Percentiles rank a stretch among this genome's conserved stretches.
Evolutionary conservation across 2,113 vertebrate genomes (phyloP).

Genomic region (Dipodomys spectabilis): DNA sequence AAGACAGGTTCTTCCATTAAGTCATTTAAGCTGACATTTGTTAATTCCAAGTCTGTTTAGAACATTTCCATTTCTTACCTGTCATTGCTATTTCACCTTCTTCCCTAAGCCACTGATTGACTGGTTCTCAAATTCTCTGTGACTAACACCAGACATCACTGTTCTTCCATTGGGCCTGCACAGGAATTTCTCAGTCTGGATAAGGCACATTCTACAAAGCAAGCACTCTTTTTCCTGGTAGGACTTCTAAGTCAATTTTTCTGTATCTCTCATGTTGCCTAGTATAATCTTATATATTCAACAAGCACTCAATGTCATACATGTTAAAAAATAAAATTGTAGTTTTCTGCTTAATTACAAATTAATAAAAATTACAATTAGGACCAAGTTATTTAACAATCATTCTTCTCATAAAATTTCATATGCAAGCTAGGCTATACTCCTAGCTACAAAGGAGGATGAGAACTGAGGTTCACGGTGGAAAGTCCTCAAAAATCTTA

Average conservation of each 20-base stretch:
- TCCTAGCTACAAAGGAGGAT: too few relatives aligned
- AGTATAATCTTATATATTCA: background rate
- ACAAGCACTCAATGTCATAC: background rate
- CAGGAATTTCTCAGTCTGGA: background rate
- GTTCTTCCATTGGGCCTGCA: background rate
- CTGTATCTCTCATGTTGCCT: background rate
- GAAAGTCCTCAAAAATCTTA: too few relatives aligned
- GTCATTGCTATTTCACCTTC: background rate
- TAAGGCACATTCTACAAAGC: background rate
- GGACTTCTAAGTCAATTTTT: background rate
- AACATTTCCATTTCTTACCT: background rate
- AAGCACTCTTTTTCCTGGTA: background rate
- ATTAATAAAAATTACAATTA: slow-evolving; percentile 14
- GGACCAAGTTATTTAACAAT: slow-evolving; percentile 21
- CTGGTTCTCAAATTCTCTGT: background rate
- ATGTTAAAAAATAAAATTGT: slow-evolving; percentile 2
- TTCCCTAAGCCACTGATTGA: background rate
- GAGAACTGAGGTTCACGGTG: too few relatives aligned
- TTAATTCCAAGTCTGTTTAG: background rate
- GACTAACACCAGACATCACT: background rate
- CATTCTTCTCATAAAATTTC: background rate
- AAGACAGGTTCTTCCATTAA: background rate
- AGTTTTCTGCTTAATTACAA: background rate
- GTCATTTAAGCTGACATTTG: background rate
- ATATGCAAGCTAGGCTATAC: background rate